phyloP scores from a whole-genome alignment of 2,888 invertebrate genomes.

The Anticlea derivata region DNA sequence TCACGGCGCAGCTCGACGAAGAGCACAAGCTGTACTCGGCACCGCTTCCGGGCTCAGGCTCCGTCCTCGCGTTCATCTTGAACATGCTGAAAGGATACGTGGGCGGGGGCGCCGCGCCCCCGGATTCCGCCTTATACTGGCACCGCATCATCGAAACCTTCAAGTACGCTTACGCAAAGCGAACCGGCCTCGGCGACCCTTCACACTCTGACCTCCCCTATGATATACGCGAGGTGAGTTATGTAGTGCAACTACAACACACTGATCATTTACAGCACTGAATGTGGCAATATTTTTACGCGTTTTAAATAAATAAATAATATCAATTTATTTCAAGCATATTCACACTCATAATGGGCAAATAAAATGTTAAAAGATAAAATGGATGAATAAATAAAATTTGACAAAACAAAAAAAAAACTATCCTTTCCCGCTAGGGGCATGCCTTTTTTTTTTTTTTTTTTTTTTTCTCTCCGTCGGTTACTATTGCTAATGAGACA shows the following conservation, averaged over 20 bases:
- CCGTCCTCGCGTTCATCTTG: conserved; percentile 91
- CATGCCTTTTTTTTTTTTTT: too few relatives aligned
- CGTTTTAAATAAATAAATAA: too few relatives aligned
- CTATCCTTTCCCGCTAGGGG: too few relatives aligned
- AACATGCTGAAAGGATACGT: conserved; percentile 88
- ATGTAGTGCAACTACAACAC: background rate
- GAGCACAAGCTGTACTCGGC: conserved; percentile 88
- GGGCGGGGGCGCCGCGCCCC: conserved; percentile 65
- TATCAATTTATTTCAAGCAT: too few relatives aligned
- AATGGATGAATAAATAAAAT: too few relatives aligned
- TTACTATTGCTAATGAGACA: too few relatives aligned
- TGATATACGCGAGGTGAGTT: conserved; percentile 57
- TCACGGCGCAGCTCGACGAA: conserved; percentile 81
- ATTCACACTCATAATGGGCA: too few relatives aligned
- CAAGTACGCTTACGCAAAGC: conserved; percentile 95
- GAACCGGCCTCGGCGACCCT: conserved; percentile 92
- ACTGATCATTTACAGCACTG: too few relatives aligned
- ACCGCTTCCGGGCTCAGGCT: conserved; percentile 94
- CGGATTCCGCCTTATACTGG: conserved; percentile 78
- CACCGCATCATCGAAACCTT: conserved; percentile 94
- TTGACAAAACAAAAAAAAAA: too few relatives aligned
- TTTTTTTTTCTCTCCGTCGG: too few relatives aligned
- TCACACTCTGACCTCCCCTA: conserved; percentile 56
- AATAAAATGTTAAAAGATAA: too few relatives aligned
- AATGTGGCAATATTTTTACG: too few relatives aligned